Conservation (phyloP, 2,113 vertebrate species). For the Gorsachius goisagi region DNA sequence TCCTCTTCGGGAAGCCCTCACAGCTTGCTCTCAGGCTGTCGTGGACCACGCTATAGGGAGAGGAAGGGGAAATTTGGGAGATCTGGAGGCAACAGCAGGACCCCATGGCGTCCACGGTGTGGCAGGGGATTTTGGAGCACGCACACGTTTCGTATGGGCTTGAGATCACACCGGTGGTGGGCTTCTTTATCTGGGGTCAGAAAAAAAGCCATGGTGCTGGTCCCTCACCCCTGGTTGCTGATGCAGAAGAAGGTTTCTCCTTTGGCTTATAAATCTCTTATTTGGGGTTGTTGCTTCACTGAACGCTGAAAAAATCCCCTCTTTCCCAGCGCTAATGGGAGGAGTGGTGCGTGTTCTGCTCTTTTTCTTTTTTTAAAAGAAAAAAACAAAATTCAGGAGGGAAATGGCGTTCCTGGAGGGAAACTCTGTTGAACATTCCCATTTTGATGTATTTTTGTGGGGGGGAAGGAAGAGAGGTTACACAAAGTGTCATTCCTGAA, state of each 20-base stretch:
- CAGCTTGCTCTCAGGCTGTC: background rate
- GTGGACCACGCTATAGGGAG: background rate
- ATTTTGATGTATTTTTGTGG: background rate
- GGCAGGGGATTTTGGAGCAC: background rate
- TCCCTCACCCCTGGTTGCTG: background rate
- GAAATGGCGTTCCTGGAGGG: background rate
- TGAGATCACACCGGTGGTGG: background rate
- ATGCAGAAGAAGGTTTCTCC: background rate
- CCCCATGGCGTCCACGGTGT: background rate
- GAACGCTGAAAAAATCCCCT: background rate
- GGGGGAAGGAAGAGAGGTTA: background rate
- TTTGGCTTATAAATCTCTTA: background rate
- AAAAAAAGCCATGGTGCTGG: background rate
- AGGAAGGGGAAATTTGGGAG: background rate
- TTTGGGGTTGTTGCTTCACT: background rate
- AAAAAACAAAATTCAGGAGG: background rate
- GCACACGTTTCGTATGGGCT: background rate
- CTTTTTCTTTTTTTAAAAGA: background rate
- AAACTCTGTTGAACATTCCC: background rate
- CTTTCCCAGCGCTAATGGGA: background rate
- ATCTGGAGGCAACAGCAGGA: background rate
- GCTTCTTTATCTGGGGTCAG: too few relatives aligned
- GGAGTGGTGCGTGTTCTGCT: background rate
- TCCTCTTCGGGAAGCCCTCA: background rate
- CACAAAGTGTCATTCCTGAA: background rate